Conservation (phyloP, 1,140 invertebrate species). For the Popillia japonica region DNA sequence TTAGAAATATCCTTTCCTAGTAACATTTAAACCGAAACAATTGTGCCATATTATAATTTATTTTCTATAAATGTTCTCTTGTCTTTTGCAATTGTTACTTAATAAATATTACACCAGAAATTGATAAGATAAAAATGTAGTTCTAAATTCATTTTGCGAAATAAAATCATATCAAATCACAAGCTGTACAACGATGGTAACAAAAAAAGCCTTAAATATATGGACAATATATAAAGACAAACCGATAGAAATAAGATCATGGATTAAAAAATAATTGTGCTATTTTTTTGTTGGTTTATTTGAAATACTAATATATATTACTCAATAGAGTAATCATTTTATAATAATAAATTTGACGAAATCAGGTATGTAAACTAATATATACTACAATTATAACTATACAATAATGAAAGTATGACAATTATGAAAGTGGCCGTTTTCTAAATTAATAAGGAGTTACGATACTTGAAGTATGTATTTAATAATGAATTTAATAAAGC, state of each 20-base stretch:
- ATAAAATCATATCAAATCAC: conserved; percentile 25
- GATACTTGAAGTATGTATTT: background rate
- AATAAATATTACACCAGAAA: background rate
- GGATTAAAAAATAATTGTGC: conserved; percentile 45
- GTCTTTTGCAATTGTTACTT: background rate
- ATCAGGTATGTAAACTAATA: conserved; percentile 39
- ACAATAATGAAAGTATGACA: conserved; percentile 40
- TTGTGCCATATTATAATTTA: background rate
- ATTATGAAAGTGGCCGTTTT: conserved; percentile 37
- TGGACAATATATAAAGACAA: conserved; percentile 28
- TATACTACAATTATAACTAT: conserved; percentile 44
- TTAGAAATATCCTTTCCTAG: background rate
- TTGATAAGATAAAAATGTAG: background rate
- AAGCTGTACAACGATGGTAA: conserved; percentile 31
- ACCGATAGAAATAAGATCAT: conserved; percentile 32
- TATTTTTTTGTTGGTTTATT: conserved; percentile 40
- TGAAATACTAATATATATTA: conserved; percentile 38
- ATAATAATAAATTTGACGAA: conserved; percentile 30
- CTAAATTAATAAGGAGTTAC: background rate
- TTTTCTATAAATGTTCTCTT: background rate
- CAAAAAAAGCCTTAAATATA: conserved; percentile 35
- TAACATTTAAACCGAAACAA: background rate
- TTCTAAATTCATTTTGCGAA: conserved; percentile 20
- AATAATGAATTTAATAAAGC: background rate
- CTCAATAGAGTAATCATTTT: conserved; percentile 39